Conservation (phyloP, 2,888 invertebrate genomes). For the Lamellibrachia columna region DNA sequence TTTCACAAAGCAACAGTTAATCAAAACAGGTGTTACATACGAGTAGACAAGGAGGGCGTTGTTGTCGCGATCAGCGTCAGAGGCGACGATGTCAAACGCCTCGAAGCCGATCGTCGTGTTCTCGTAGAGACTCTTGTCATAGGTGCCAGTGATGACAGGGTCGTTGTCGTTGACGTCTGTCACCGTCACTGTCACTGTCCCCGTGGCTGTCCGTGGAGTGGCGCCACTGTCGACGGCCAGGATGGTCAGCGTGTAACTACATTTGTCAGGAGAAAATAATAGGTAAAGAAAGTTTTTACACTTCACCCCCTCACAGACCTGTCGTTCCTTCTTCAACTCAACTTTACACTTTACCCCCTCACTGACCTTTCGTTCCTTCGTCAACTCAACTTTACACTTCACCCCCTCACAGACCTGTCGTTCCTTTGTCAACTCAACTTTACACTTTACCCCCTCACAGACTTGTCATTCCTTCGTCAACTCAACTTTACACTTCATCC, state of each 20-base stretch:
- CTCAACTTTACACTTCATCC: background rate
- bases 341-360: too few relatives aligned
- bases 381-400: too few relatives aligned
- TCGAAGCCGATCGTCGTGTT: slow-evolving; percentile 44
- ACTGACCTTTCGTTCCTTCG: background rate
- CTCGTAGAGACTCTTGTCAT: slow-evolving; percentile 47
- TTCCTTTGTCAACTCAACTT: too few relatives aligned
- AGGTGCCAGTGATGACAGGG: slow-evolving; percentile 47
- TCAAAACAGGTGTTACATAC: background rate
- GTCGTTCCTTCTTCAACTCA: too few relatives aligned
- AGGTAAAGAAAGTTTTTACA: background rate
- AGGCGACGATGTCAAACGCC: slow-evolving; percentile 46
- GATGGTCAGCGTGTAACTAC: slow-evolving; percentile 48
- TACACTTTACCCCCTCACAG: too few relatives aligned
- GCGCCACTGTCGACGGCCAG: slow-evolving; percentile 48
- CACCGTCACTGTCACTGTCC: slow-evolving; percentile 50
- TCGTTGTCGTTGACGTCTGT: slow-evolving; percentile 55
- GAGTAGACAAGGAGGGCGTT: slow-evolving; percentile 46
- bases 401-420: too few relatives aligned
- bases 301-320: background rate
- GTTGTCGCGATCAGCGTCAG: slow-evolving; percentile 49
- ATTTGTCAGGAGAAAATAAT: slow-evolving; percentile 22
- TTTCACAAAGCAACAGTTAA: too few relatives aligned
- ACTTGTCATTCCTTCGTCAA: too few relatives aligned
- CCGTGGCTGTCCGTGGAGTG: slow-evolving; percentile 44